Percentiles rank a stretch among this genome's conserved stretches.
Evolutionary conservation across 2,113 vertebrate genomes (phyloP).

Genomic region (Etheostoma cragini): DNA sequence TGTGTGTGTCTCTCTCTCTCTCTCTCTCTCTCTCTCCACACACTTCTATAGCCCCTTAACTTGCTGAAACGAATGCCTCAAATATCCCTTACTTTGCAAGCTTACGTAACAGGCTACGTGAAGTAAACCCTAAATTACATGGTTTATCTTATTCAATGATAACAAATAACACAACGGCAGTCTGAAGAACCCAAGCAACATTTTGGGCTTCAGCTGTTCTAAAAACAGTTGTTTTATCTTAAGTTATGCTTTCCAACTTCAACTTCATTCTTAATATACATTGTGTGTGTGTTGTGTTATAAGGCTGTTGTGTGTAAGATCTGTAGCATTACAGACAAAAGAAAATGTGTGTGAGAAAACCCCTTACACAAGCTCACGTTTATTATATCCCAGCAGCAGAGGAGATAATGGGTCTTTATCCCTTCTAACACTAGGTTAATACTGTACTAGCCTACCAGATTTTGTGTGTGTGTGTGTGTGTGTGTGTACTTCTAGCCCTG

Average conservation of each 20-base stretch:
- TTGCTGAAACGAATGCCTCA: constrained; percentile 24
- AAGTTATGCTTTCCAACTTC: constrained; percentile 2
- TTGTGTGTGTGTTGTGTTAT: background rate
- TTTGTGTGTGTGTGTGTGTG: constrained; percentile 44
- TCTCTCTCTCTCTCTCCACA: too few relatives aligned
- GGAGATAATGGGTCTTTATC: constrained; percentile 73
- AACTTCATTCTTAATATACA: background rate
- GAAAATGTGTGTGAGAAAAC: constrained; percentile 16
- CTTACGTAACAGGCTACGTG: background rate
- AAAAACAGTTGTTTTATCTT: background rate
- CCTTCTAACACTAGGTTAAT: constrained; percentile 73
- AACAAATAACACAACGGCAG: constrained; percentile 3
- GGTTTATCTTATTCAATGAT: constrained; percentile 44
- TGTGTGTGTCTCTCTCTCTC: too few relatives aligned
- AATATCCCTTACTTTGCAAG: background rate
- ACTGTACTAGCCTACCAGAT: constrained; percentile 73
- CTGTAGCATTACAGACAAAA: constrained; percentile 8
- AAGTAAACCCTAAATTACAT: constrained; percentile 40
- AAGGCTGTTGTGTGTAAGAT: constrained; percentile 8
- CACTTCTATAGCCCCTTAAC: constrained; percentile 3
- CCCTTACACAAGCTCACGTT: constrained; percentile 40
- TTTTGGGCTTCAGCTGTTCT: background rate
- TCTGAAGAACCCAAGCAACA: background rate
- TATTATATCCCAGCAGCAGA: constrained; percentile 47
- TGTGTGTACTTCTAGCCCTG: background rate